A percentile compares a stretch with the other conserved stretches of the same genome.
phyloP scores from a whole-genome alignment of 2,797 vertebrate species.

The Leptoclinus maculatus region DNA sequence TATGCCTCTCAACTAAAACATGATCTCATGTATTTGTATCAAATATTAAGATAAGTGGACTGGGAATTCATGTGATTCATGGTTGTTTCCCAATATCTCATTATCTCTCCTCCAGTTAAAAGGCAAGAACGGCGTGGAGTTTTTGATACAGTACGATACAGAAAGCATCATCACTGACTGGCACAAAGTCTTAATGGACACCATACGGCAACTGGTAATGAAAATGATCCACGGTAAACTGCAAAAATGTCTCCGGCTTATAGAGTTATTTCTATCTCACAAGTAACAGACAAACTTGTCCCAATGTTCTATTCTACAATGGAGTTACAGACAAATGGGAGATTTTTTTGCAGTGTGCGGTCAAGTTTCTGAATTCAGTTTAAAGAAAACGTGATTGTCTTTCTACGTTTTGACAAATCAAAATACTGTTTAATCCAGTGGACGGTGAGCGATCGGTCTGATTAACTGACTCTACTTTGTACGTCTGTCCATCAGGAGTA shows the following conservation, averaged over 20 bases:
- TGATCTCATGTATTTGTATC: background rate
- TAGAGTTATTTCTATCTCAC: background rate
- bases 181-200: conserved; percentile 89
- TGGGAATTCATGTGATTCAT: background rate
- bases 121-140: conserved; percentile 89
- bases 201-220: conserved; percentile 87
- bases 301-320: background rate
- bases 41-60: background rate
- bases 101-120: conserved; percentile 83
- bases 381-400: background rate
- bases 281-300: background rate
- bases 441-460: background rate
- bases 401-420: too few relatives aligned
- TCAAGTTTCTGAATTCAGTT: background rate
- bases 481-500: conserved; percentile 66
- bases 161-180: conserved; percentile 92
- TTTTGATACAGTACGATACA: conserved; percentile 94
- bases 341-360: background rate
- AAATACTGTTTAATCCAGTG: background rate
- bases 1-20: background rate
- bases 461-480: background rate
- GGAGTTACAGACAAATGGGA: background rate
- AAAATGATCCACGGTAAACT: background rate
- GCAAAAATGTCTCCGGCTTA: background rate
- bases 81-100: background rate